Base-by-base conservation (phyloP, 2,113 vertebrate species). In the Spea multiplicata region DNA sequence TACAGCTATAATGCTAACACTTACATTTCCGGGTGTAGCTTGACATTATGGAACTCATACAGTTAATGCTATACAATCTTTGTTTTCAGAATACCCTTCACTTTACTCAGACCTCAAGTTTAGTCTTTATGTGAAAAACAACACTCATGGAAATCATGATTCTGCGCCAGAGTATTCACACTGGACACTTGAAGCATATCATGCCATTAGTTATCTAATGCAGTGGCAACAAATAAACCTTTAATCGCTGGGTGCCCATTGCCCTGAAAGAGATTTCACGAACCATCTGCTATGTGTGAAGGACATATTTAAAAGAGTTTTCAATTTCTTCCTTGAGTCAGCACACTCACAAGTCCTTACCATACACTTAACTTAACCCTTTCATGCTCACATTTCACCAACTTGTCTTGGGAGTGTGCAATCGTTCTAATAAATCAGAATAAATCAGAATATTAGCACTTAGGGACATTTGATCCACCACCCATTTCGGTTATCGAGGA, bases 271-370 rank as follows among this genome's bases (percentile, higher is more conserved):
- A 84, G 76, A 88, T 87, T 88, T 89, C 84, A 87, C 52, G 61
- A 88, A 47, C 80, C 85, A 86, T 86, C 75, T 87, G 86, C 84
- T 81, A 62, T 61, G 82, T 82, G 82, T 84, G 85, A 90, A 86
- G 87, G 84, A 81, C 82, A 87, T 65, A 0, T 70, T 76, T 30
- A 66, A 73, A 80, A 83, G 78, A 84, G 83, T 50, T 61, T 13
- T 73, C 73, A 78, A 12, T 71, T 85, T 78, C 82, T 83, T 59
- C 71, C 71, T 69, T 81, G 78, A 68, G 80, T 71, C 84, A 88
- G 76, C 82, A 85, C 82, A 82, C 82, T 81, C 68, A 75, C 69
- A 72, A 68, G 85, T 65, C 75, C 81, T 83, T 85, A 71, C 72
- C 55, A 4, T 72, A 78, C 83, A 83, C 76, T 81, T 46, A 49